These are phyloP conservation scores for Mythimna lalbum DNA, from an alignment of 2,888 invertebrate species.

Conservation along the genomic window DNA sequence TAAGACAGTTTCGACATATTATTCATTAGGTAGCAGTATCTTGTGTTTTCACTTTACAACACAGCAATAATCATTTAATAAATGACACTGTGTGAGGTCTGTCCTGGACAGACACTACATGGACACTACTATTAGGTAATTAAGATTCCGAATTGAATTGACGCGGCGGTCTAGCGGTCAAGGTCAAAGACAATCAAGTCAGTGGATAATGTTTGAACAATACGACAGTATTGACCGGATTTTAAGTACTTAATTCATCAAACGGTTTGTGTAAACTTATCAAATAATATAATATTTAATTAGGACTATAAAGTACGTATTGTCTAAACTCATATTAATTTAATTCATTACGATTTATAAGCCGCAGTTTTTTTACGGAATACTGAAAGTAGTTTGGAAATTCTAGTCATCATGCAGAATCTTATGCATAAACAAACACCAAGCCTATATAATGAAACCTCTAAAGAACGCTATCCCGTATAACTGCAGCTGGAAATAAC, in stretches of 20 bases:
- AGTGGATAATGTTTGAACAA: slow-evolving; percentile 22
- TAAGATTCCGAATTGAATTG: slow-evolving; percentile 50
- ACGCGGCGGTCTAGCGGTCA: slow-evolving; percentile 41
- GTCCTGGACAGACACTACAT: neutral
- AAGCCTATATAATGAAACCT: neutral
- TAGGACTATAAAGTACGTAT: slow-evolving; percentile 1
- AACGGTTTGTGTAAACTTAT: slow-evolving; percentile 13
- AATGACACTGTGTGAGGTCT: slow-evolving; percentile 22
- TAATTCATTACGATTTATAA: neutral
- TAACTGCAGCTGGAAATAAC: neutral
- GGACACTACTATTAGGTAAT: slow-evolving; percentile 15
- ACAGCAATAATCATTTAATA: slow-evolving; percentile 18
- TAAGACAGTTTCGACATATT: slow-evolving; percentile 40
- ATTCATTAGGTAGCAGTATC: neutral
- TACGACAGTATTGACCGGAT: slow-evolving; percentile 14
- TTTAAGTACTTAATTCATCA: slow-evolving; percentile 10
- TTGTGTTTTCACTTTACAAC: slow-evolving; percentile 19
- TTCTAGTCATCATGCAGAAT: neutral
- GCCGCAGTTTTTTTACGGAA: neutral
- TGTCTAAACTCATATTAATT: slow-evolving; percentile 3
- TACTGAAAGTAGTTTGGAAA: neutral
- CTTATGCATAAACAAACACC: neutral
- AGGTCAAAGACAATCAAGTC: slow-evolving; percentile 37
- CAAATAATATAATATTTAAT: neutral
- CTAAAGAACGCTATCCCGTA: neutral